Conservation (phyloP, 2,797 vertebrate genomes). For the Macrochelys suwanniensis region DNA sequence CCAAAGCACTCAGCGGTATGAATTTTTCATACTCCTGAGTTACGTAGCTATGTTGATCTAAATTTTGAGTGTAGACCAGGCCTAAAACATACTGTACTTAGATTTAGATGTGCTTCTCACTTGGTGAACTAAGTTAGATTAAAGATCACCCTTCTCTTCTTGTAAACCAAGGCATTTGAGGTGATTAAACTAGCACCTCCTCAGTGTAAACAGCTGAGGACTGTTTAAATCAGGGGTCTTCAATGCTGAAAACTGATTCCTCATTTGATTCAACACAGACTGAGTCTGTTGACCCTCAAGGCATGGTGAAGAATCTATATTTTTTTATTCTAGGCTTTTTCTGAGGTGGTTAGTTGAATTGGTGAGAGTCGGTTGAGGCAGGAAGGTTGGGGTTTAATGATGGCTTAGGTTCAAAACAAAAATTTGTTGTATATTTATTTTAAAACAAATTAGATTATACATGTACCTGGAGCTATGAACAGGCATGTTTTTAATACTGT, state of each 20-base stretch:
- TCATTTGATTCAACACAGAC: conserved; percentile 3
- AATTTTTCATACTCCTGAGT: no score
- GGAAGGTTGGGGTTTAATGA: neutral
- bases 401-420: conserved; percentile 30
- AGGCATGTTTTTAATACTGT: neutral
- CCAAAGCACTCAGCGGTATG: no score
- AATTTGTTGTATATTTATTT: neutral
- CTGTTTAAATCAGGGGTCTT: neutral
- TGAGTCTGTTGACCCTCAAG: neutral
- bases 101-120: rapidly evolving
- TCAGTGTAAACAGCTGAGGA: conserved; percentile 2
- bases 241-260: neutral
- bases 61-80: no score
- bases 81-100: neutral
- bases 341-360: neutral
- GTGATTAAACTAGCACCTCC: neutral
- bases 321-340: conserved; percentile 33
- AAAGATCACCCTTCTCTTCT: neutral
- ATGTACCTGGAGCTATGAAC: neutral
- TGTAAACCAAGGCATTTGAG: neutral
- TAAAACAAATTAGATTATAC: neutral
- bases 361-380: neutral
- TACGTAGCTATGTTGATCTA: no score
- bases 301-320: neutral
- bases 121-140: neutral